A percentile compares a stretch with the other conserved stretches of the same genome.
Evolutionary conservation across 2,797 vertebrate genomes (phyloP).

Genomic region (Rhinichthys osculus): DNA sequence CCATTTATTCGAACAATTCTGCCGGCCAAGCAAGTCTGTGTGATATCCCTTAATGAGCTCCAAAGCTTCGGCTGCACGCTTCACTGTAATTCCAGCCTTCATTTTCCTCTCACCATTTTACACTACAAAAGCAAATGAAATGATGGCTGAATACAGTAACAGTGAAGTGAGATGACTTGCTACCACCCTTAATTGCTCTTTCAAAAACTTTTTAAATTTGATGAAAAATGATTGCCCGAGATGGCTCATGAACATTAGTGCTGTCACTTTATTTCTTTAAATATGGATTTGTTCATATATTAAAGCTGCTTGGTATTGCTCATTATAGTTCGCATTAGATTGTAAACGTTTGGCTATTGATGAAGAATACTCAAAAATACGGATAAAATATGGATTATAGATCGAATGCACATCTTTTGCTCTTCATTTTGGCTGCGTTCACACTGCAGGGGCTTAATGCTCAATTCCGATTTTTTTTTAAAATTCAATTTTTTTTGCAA

Average conservation of each 20-base stretch:
- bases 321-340: not conserved
- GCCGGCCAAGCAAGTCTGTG: conserved; percentile 34
- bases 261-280: not conserved
- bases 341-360: not conserved
- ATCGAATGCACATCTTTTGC: not conserved
- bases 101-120: conserved; percentile 37
- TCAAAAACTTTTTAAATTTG: conserved; percentile 25
- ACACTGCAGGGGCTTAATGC: too few species aligned
- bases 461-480: too few species aligned
- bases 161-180: conserved; percentile 10
- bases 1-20: conserved; percentile 43
- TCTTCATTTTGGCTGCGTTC: too few species aligned
- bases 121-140: conserved; percentile 35
- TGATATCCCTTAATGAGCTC: conserved; percentile 55
- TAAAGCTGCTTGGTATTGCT: not conserved
- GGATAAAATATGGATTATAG: not conserved
- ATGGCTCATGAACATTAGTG: not conserved
- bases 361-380: not conserved
- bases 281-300: not conserved
- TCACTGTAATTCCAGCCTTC: conserved; percentile 36
- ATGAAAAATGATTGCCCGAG: conserved; percentile 3
- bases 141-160: conserved; percentile 21
- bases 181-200: conserved; percentile 31
- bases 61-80: conserved; percentile 24
- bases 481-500: too few species aligned